phyloP scores from a whole-genome alignment of 2,113 vertebrate genomes.

The Daubentonia madagascariensis region DNA sequence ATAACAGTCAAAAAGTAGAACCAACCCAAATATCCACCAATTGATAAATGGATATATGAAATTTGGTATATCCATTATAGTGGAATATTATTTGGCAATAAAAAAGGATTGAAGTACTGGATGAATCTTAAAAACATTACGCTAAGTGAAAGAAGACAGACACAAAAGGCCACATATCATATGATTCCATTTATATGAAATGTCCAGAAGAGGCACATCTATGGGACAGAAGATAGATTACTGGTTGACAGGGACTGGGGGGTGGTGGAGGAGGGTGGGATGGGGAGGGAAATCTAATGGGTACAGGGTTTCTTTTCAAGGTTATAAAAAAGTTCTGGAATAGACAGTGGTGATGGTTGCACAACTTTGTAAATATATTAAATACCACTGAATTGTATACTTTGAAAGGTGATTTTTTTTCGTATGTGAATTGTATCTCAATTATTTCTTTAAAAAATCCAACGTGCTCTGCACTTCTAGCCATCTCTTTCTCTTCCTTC shows the following conservation, averaged over 20 bases:
- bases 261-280: not conserved
- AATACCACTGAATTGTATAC: not conserved
- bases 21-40: not conserved
- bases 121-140: not conserved
- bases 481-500: not conserved
- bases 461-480: not conserved
- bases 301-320: not conserved
- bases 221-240: not conserved
- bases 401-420: not conserved
- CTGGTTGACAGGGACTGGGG: not conserved
- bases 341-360: not conserved
- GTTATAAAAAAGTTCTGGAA: not conserved
- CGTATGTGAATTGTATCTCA: not conserved
- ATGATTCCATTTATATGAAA: not conserved
- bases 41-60: not conserved
- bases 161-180: not conserved
- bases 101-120: not conserved
- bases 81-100: not conserved
- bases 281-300: not conserved
- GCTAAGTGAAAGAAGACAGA: not conserved
- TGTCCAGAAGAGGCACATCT: not conserved
- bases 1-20: not conserved
- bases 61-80: not conserved
- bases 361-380: not conserved
- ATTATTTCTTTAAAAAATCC: not conserved